Evolutionary conservation across 2,113 vertebrate genomes (phyloP), one percentile per base, ranked within the genome.

Genomic region (Melanerpes formicivorus): DNA sequence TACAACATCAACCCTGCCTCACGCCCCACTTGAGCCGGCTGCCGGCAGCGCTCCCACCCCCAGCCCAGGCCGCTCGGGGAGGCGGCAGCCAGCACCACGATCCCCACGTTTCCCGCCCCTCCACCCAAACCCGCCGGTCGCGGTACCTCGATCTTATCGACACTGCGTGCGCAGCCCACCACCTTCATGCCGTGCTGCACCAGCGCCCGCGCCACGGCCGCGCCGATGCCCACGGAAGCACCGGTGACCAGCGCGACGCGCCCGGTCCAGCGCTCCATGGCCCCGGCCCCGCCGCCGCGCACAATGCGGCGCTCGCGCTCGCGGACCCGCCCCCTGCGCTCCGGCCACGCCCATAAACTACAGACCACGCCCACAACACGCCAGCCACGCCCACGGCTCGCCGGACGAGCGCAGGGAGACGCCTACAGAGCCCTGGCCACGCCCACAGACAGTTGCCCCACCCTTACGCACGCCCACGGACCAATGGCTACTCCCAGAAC

Each of bases 231-330:
- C 94, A 98, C 98, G 29, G 99, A 99, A 72, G 99, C 99, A 95
- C 99, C 99, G 26, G 99, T 99, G 91, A 99, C 99, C 95, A 99
- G 97, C 65, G 99, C 99, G 91, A 99, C 98, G 89, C 99, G 98
- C 91, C 97, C 98, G 91, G 96, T 97, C 99, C 99, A 99, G 88
- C 98, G 98, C 98, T 99, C 98, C 99, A 99, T 99, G 56, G 93
- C 80, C 90, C 44, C 59, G 75, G 65, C 37, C 52, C 55, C 70
- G 44, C 71, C 87, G 42, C 48, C 84, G 55, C 58, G 80, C 77
- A 88, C 93, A 88, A 89, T 81, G 81, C 90, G 0, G 82, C 78
- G 73, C 82, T 30, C 42, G 54, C 11, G 5, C 7, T 26, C 5
- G 48, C 56, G 13, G 30, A 3, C 37, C 29, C 50, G 64, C 63